phyloP scores from a whole-genome alignment of 1,140 invertebrate species.

The Papilio aristodemus region DNA sequence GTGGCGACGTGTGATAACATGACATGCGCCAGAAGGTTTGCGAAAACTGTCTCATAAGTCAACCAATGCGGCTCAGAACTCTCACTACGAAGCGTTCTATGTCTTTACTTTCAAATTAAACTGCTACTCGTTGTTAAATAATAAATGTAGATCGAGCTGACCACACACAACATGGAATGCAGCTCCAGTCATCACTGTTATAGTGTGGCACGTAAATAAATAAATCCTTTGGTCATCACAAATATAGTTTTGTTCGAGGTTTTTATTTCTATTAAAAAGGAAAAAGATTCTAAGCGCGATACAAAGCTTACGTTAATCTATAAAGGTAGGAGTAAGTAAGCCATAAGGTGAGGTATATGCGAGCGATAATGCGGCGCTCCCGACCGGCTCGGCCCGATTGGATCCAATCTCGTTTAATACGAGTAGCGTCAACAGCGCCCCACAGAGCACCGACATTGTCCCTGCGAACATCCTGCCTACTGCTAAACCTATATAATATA shows the following conservation, averaged over 20 bases:
- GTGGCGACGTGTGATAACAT: constrained; percentile 4
- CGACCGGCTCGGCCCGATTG: neutral
- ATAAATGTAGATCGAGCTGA: no score
- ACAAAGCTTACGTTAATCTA: neutral
- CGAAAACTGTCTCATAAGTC: neutral
- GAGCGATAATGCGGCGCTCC: neutral
- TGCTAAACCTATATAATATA: neutral
- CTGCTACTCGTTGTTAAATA: no score
- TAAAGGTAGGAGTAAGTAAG: neutral
- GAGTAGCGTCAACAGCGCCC: no score
- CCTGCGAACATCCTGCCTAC: neutral
- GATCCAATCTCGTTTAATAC: neutral
- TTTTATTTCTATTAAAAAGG: no score
- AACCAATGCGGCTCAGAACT: neutral
- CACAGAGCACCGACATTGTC: neutral
- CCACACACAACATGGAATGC: no score
- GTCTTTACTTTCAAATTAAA: neutral
- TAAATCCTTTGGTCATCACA: no score
- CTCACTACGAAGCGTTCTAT: neutral
- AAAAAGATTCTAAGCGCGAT: no score
- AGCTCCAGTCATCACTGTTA: no score
- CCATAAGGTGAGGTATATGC: neutral
- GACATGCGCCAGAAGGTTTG: neutral
- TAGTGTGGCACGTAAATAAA: no score
- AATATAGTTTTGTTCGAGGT: no score